phyloP scores from a whole-genome alignment of 1,140 invertebrate species.

The Saccostrea cuccullata region DNA sequence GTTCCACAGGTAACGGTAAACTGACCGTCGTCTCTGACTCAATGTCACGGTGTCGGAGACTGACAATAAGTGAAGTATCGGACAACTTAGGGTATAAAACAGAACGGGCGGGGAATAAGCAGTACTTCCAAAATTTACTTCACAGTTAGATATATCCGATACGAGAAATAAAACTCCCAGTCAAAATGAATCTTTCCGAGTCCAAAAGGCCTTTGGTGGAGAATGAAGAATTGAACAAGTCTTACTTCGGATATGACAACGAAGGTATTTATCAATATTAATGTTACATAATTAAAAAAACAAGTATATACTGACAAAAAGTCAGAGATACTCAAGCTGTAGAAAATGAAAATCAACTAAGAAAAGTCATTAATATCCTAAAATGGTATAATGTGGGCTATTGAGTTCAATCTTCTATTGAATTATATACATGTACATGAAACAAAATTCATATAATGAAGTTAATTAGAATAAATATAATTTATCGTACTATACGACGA shows the following conservation, averaged over 20 bases:
- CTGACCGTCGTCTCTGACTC: background rate
- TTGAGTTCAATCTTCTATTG: too few relatives aligned
- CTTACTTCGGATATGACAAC: background rate
- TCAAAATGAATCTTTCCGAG: background rate
- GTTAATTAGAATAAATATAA: too few relatives aligned
- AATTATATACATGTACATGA: too few relatives aligned
- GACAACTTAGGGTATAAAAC: background rate
- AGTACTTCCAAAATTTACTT: background rate
- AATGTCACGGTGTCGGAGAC: background rate
- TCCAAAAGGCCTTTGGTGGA: background rate
- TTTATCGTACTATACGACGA: too few relatives aligned
- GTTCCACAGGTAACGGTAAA: constrained; percentile 5
- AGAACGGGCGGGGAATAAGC: too few relatives aligned
- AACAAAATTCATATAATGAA: too few relatives aligned
- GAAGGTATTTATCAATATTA: background rate
- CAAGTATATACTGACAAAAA: too few relatives aligned
- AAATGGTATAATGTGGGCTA: too few relatives aligned
- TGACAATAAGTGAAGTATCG: background rate
- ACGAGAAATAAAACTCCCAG: background rate
- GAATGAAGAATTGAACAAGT: background rate
- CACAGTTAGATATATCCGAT: background rate
- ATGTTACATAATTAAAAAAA: background rate
- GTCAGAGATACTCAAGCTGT: too few relatives aligned
- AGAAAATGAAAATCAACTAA: too few relatives aligned
- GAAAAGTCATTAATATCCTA: too few relatives aligned